phyloP scores from a whole-genome alignment of 2,888 invertebrate species.

The Eupithecia pulchellata region DNA sequence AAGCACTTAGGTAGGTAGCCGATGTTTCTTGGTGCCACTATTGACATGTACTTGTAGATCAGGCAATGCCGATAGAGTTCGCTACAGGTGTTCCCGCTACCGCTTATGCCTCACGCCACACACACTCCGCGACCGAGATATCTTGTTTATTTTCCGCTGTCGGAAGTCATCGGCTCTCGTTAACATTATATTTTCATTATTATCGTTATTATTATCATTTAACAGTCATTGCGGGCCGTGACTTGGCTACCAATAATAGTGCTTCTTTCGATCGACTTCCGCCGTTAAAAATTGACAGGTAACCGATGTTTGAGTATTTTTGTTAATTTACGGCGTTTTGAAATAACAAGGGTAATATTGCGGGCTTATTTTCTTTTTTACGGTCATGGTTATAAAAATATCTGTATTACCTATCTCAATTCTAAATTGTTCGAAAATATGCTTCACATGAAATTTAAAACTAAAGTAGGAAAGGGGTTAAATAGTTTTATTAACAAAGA shows the following conservation, averaged over 20 bases:
- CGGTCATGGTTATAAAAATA: not conserved
- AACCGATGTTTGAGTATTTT: slow-evolving; percentile 46
- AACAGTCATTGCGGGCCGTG: slow-evolving; percentile 57
- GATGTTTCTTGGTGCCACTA: no score
- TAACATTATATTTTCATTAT: slow-evolving; percentile 68
- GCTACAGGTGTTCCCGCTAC: slow-evolving; percentile 38
- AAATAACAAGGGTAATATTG: slow-evolving; percentile 35
- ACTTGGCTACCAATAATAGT: slow-evolving; percentile 56
- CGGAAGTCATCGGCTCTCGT: slow-evolving; percentile 69
- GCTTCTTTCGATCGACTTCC: slow-evolving; percentile 53
- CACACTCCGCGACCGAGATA: slow-evolving; percentile 52
- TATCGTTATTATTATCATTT: slow-evolving; percentile 49
- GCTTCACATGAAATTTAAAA: no score
- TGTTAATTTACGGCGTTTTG: slow-evolving; percentile 39
- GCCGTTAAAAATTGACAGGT: slow-evolving; percentile 49
- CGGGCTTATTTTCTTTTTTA: slow-evolving; percentile 23
- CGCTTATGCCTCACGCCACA: slow-evolving; percentile 40
- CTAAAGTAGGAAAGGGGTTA: no score
- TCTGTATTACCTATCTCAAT: not conserved
- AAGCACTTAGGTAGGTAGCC: no score
- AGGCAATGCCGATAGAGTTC: no score
- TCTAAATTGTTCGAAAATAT: no score
- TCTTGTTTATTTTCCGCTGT: slow-evolving; percentile 71
- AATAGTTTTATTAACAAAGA: no score
- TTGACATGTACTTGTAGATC: no score